phyloP scores from a whole-genome alignment of 2,888 invertebrate species.

The Melieria picta region DNA sequence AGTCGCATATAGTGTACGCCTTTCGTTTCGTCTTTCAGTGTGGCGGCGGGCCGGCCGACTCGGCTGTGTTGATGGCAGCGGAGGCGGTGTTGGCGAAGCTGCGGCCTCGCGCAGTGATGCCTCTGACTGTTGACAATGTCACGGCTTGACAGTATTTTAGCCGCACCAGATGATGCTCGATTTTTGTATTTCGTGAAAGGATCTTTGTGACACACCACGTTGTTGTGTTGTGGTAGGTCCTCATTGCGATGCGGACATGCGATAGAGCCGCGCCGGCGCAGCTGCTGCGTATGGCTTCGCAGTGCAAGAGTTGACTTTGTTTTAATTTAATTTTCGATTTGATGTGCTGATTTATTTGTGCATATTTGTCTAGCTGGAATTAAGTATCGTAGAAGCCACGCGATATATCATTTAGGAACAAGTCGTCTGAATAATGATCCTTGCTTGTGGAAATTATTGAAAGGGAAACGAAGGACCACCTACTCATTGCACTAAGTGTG shows the following conservation, averaged over 20 bases:
- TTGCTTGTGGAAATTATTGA: too few species aligned
- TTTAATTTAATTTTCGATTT: conserved; percentile 26
- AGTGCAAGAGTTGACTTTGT: conserved; percentile 22
- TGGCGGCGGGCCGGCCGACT: too few species aligned
- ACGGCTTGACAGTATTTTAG: conserved; percentile 28
- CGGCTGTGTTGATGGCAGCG: not conserved
- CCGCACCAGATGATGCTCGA: conserved; percentile 30
- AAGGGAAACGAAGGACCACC: too few species aligned
- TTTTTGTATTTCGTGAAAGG: conserved; percentile 23
- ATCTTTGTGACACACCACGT: not conserved
- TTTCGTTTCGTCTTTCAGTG: too few species aligned
- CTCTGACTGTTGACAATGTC: conserved; percentile 32
- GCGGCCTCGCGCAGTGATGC: not conserved
- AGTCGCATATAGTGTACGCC: conserved; percentile 17
- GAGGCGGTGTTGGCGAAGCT: conserved; percentile 22
- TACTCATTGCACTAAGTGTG: too few species aligned
- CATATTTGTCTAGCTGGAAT: too few species aligned
- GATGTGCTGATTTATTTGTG: conserved; percentile 22
- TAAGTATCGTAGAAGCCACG: too few species aligned
- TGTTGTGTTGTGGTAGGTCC: conserved; percentile 21
- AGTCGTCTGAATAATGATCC: too few species aligned
- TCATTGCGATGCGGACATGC: not conserved
- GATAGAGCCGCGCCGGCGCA: too few species aligned
- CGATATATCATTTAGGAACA: too few species aligned
- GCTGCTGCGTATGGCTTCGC: too few species aligned